A percentile compares a stretch with the other conserved stretches of the same genome.
These are phyloP conservation scores for Drosophila burlai DNA, from an alignment of 1,140 invertebrate genomes.

Conservation along the genomic window DNA sequence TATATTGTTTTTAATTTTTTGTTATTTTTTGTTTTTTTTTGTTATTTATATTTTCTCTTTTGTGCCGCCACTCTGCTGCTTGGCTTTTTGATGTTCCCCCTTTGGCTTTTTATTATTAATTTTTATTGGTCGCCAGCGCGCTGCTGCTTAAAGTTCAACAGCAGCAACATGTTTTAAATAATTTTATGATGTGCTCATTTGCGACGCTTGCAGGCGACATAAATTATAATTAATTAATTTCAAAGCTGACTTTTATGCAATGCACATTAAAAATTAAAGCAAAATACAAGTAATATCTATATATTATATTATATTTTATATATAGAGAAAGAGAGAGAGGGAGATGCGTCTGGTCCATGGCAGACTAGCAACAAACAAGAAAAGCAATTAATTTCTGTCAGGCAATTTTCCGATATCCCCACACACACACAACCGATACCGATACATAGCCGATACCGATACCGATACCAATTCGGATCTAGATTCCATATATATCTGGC, in stretches of 20 bases:
- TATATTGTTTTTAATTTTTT: conserved; percentile 5
- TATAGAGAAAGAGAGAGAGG: neutral
- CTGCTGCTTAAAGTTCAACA: conserved; percentile 49
- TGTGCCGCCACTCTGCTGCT: conserved; percentile 13
- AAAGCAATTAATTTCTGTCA: conserved; percentile 72
- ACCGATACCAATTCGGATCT: conserved; percentile 8
- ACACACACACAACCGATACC: neutral
- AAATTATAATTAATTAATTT: conserved; percentile 82
- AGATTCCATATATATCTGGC: conserved; percentile 10
- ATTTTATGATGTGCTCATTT: conserved; percentile 80
- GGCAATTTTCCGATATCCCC: conserved; percentile 16
- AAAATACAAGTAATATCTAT: conserved; percentile 3
- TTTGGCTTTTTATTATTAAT: conserved; percentile 43
- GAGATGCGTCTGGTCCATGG: conserved; percentile 54
- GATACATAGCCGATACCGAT: neutral
- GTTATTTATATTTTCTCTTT: conserved; percentile 10
- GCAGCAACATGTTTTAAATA: conserved; percentile 64
- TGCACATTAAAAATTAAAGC: conserved; percentile 53
- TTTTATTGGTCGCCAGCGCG: conserved; percentile 42
- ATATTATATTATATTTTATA: neutral
- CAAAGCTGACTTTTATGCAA: conserved; percentile 77
- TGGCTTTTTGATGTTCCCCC: conserved; percentile 67
- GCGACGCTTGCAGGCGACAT: conserved; percentile 74
- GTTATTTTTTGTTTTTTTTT: neutral
- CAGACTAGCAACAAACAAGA: conserved; percentile 59